phyloP scores from a whole-genome alignment of 1,140 invertebrate species.

The Drosophila chauvacae region DNA sequence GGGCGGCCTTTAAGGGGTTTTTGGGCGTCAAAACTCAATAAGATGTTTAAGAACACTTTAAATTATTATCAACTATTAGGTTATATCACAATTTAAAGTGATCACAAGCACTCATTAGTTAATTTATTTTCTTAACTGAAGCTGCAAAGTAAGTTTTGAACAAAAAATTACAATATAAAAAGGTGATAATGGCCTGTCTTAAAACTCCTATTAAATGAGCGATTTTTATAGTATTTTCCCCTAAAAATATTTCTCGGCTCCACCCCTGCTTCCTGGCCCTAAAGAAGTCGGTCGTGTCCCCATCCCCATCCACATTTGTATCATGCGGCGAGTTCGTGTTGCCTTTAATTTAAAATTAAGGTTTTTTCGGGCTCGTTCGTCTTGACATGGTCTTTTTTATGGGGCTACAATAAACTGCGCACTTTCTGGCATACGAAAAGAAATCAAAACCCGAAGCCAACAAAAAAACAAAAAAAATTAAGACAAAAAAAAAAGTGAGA shows the following conservation, averaged over 20 bases:
- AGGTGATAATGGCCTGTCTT: not conserved
- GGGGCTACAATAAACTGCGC: constrained; percentile 56
- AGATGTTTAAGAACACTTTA: not conserved
- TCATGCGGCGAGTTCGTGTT: constrained; percentile 67
- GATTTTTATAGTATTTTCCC: not conserved
- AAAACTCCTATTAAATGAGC: not conserved
- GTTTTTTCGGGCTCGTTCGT: constrained; percentile 31
- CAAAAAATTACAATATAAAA: not conserved
- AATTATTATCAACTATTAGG: not conserved
- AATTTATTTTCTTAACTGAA: not conserved
- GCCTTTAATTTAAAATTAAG: constrained; percentile 47
- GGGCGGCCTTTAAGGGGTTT: not conserved
- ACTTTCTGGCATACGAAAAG: constrained; percentile 53
- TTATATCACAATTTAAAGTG: too few relatives aligned
- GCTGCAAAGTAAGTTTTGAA: not conserved
- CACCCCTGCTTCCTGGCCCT: constrained; percentile 3
- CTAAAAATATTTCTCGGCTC: not conserved
- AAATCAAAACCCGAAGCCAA: constrained; percentile 27
- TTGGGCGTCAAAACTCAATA: not conserved
- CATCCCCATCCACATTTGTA: constrained; percentile 29
- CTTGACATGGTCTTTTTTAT: constrained; percentile 52
- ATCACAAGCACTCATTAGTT: too few relatives aligned
- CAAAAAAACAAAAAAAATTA: constrained; percentile 17
- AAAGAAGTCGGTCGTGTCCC: constrained; percentile 31
- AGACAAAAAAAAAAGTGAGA: constrained; percentile 1